A percentile compares a stretch with the other conserved stretches of the same genome.
Evolutionary conservation across 2,113 vertebrate genomes (phyloP).

Genomic region (Brachypteracias leptosomus): DNA sequence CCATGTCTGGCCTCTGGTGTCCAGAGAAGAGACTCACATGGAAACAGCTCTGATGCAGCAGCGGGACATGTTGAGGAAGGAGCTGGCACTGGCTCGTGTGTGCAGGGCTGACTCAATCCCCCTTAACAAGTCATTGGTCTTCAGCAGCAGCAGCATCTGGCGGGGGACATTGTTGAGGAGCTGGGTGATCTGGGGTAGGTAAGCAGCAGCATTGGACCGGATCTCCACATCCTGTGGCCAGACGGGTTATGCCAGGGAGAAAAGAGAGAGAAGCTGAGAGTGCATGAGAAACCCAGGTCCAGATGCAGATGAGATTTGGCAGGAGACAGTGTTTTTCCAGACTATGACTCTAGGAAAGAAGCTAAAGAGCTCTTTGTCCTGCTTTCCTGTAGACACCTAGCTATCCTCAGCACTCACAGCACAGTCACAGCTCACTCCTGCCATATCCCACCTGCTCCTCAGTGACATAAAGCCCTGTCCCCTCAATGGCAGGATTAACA

Average conservation of each 20-base stretch:
- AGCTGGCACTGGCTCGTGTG: conserved; percentile 88
- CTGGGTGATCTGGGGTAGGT: conserved; percentile 94
- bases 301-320: background rate
- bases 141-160: conserved; percentile 95
- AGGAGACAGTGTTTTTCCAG: background rate
- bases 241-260: background rate
- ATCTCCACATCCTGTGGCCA: conserved; percentile 85
- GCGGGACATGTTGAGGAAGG: conserved; percentile 96
- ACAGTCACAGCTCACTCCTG: background rate
- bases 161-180: conserved; percentile 89
- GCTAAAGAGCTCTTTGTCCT: background rate
- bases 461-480: background rate
- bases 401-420: background rate
- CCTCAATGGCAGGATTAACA: background rate
- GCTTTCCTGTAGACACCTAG: background rate
- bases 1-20: background rate
- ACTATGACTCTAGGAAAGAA: background rate
- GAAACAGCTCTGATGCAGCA: conserved; percentile 89
- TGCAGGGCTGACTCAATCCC: conserved; percentile 89
- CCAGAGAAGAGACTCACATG: conserved; percentile 71
- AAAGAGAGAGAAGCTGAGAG: conserved; percentile 12
- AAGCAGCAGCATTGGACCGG: conserved; percentile 83
- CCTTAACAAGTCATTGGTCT: conserved; percentile 94
- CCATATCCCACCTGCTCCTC: background rate
- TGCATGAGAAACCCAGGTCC: background rate